phyloP scores from a whole-genome alignment of 1,140 invertebrate species.

The Leptopilina boulardi region DNA sequence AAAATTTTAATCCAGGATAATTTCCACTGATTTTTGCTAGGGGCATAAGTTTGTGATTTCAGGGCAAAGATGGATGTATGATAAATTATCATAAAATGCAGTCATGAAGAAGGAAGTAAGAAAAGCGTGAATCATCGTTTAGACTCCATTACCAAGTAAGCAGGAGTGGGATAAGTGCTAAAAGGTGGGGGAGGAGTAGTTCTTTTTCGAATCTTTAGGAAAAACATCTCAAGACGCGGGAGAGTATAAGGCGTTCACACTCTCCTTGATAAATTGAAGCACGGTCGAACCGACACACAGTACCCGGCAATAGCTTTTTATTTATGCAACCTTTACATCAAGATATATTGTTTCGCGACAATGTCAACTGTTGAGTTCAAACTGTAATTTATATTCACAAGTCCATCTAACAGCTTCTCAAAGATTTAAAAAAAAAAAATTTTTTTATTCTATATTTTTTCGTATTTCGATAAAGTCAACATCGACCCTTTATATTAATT shows the following conservation, averaged over 20 bases:
- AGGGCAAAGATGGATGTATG: conserved; percentile 25
- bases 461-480: no score
- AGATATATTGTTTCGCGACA: conserved; percentile 60
- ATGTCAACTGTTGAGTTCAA: conserved; percentile 50
- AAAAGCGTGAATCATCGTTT: conserved; percentile 53
- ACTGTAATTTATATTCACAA: not conserved
- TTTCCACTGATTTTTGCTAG: not conserved
- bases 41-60: not conserved
- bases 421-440: no score
- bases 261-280: conserved; percentile 59
- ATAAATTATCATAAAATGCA: conserved; percentile 34
- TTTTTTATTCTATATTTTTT: no score
- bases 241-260: not conserved
- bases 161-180: not conserved
- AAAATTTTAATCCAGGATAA: not conserved
- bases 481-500: no score
- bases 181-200: not conserved
- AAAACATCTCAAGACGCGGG: conserved; percentile 3
- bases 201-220: conserved; percentile 9
- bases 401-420: not conserved
- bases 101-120: conserved; percentile 34
- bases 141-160: conserved; percentile 50
- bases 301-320: conserved; percentile 49
- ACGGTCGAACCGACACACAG: conserved; percentile 25
- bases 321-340: conserved; percentile 59